Conservation (phyloP, 2,888 invertebrate species). For the Stenichneumon culpator region DNA sequence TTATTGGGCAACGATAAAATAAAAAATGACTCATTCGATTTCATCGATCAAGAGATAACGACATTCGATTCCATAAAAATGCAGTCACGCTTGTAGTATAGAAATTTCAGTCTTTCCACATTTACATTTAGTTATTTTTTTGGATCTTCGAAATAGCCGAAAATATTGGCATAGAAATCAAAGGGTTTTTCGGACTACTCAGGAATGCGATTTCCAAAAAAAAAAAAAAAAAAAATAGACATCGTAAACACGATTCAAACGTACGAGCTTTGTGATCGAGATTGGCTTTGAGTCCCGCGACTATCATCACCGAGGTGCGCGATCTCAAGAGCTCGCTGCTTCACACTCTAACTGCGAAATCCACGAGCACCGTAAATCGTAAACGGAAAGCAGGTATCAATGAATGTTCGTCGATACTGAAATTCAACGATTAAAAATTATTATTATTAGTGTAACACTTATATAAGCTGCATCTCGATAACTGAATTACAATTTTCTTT, state of each 20-base stretch:
- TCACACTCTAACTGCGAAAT: slow-evolving; percentile 78
- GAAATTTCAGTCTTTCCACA: slow-evolving; percentile 55
- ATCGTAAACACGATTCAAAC: not conserved
- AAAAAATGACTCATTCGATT: slow-evolving; percentile 13
- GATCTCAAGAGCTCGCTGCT: slow-evolving; percentile 81
- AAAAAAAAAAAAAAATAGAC: not conserved
- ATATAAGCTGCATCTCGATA: too few species aligned
- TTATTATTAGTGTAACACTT: too few species aligned
- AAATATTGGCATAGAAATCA: not conserved
- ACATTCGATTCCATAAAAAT: slow-evolving; percentile 22
- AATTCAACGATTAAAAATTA: not conserved
- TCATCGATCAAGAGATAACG: not conserved
- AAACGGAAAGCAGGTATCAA: slow-evolving; percentile 1
- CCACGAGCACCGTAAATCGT: slow-evolving; percentile 56
- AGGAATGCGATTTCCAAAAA: not conserved
- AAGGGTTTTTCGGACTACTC: not conserved
- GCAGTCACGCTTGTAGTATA: not conserved
- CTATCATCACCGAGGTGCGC: slow-evolving; percentile 87
- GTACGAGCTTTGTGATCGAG: too few species aligned
- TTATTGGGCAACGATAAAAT: slow-evolving; percentile 26
- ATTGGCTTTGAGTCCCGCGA: slow-evolving; percentile 71
- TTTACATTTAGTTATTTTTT: slow-evolving; percentile 10
- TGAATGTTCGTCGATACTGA: slow-evolving; percentile 22
- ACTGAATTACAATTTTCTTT: too few species aligned
- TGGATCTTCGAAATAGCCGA: not conserved